Evolutionary conservation across 2,888 invertebrate species (phyloP).

Genomic region (Drosophila ustulata): DNA sequence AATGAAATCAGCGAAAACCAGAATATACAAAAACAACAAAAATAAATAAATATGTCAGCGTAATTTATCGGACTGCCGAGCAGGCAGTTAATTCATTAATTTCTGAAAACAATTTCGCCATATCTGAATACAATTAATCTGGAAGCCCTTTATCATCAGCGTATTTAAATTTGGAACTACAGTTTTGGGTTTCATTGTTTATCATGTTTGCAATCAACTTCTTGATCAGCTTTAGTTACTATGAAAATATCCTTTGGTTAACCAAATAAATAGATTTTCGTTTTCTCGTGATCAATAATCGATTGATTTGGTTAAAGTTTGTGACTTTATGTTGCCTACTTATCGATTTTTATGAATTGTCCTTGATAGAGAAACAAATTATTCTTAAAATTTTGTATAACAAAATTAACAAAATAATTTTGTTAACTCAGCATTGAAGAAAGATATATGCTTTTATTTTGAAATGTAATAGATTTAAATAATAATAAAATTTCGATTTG

Average conservation of each 20-base stretch:
- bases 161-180: not conserved
- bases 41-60: constrained; percentile 35
- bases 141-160: constrained; percentile 14
- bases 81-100: constrained; percentile 22
- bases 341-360: not conserved
- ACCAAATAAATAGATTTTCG: not conserved
- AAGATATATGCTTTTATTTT: no score
- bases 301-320: no score
- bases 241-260: not conserved
- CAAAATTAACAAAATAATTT: not conserved
- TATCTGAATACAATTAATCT: constrained; percentile 18
- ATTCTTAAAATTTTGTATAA: not conserved
- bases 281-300: no score
- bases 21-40: not conserved
- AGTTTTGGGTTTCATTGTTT: not conserved
- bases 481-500: no score
- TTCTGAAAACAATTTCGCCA: constrained; percentile 14
- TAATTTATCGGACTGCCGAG: constrained; percentile 18
- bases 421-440: not conserved
- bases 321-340: not conserved
- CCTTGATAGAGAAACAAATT: not conserved
- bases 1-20: constrained; percentile 15
- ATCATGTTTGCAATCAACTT: not conserved
- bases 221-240: not conserved
- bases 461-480: no score